These are phyloP conservation scores for Brachyhypopomus occidentalis DNA, from an alignment of 2,113 vertebrate genomes.

Conservation along the genomic window DNA sequence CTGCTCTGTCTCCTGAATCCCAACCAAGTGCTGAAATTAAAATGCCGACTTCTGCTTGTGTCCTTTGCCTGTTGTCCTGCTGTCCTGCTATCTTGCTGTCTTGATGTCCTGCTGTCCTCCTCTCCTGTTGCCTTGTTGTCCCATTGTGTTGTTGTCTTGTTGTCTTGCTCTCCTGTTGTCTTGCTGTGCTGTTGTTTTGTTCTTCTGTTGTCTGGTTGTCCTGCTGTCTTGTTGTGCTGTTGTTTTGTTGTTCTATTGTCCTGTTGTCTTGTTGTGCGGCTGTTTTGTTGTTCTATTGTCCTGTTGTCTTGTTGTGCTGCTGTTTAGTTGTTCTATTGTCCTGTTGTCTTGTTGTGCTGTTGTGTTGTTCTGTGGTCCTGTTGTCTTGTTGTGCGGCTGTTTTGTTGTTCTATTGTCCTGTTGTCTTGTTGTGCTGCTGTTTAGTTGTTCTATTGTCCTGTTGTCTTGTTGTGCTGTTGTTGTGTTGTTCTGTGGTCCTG, in stretches of 20 bases:
- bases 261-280: neutral
- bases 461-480: neutral
- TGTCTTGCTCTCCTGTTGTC: neutral
- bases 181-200: neutral
- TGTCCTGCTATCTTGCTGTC: slow-evolving; percentile 60
- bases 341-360: slow-evolving; percentile 32
- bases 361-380: neutral
- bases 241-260: neutral
- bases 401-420: slow-evolving; percentile 50
- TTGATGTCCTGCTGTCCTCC: neutral
- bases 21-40: slow-evolving; percentile 75
- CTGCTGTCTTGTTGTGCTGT: slow-evolving; percentile 34
- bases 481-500: slow-evolving; percentile 39
- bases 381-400: neutral
- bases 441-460: slow-evolving; percentile 38
- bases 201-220: slow-evolving; percentile 38
- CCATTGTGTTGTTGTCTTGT: slow-evolving; percentile 39
- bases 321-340: slow-evolving; percentile 58
- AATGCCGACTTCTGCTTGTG: slow-evolving; percentile 65
- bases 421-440: slow-evolving; percentile 60
- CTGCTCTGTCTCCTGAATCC: slow-evolving; percentile 69
- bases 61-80: slow-evolving; percentile 53
- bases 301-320: slow-evolving; percentile 55
- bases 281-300: slow-evolving; percentile 52
- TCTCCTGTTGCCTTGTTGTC: neutral